Conservation (phyloP, 1,140 invertebrate species). For the Lepidostoma basale region DNA sequence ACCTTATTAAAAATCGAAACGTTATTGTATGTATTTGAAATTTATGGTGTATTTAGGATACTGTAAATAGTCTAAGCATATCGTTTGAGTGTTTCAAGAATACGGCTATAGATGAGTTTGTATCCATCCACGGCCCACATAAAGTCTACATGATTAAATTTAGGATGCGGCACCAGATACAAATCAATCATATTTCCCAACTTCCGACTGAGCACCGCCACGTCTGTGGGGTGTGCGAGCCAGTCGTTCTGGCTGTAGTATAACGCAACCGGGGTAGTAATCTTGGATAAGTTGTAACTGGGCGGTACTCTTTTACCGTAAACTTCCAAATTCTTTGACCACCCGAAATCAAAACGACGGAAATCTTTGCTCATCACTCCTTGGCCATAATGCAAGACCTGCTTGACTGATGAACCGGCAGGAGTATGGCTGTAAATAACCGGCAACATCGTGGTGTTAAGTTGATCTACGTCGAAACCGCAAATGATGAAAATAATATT, state of each 20-base stretch:
- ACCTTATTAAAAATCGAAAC: too few relatives aligned
- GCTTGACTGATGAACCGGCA: slow-evolving; percentile 77
- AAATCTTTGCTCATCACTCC: slow-evolving; percentile 58
- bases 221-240: slow-evolving; percentile 61
- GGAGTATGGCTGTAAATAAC: slow-evolving; percentile 78
- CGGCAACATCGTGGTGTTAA: slow-evolving; percentile 67
- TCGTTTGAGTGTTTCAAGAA: slow-evolving; percentile 51
- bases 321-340: slow-evolving; percentile 50
- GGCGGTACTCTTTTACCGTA: slow-evolving; percentile 64
- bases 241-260: slow-evolving; percentile 70
- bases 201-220: slow-evolving; percentile 51
- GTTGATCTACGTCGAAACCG: slow-evolving; percentile 62
- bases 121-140: slow-evolving; percentile 61
- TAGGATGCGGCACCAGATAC: slow-evolving; percentile 52
- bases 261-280: slow-evolving; percentile 66
- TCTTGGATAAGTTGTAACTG: slow-evolving; percentile 63
- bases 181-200: slow-evolving; percentile 57
- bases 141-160: slow-evolving; percentile 67
- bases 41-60: too few relatives aligned
- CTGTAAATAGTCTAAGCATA: too few relatives aligned
- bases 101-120: slow-evolving; percentile 52
- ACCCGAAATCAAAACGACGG: slow-evolving; percentile 58
- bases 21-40: too few relatives aligned
- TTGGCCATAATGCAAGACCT: slow-evolving; percentile 75
- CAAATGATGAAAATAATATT: slow-evolving; percentile 65